Base-by-base conservation (phyloP, 2,113 vertebrate species). In the Nanorana parkeri region DNA sequence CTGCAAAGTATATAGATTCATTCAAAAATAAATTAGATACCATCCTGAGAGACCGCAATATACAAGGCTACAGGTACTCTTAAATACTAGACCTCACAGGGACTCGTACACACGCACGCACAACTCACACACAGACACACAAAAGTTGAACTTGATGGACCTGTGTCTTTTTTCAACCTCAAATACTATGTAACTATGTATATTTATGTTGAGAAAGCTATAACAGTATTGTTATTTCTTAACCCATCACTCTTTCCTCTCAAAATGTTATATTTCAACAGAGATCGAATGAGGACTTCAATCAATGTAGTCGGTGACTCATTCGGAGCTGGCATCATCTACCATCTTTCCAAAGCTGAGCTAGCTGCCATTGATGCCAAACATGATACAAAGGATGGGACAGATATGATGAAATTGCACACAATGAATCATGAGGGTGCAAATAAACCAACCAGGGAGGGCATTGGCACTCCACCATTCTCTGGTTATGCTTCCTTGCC, bases 351-450 rank as follows among this genome's bases (percentile, higher is more conserved):
- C 0, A 87, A 80, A 81, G 88, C 68, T 0, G 94, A 95, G 84
- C 90, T 95, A 4, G 87, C 89, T 0, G 87, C 90, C 47, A 84
- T 95, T 0, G 94, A 96, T 5, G 89, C 89, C 0, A 94, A 96
- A 13, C 95, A 97, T 77, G 88, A 86, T 60, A 93, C 90, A 58
- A 94, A 94, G 0, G 97, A 99, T 86, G 97, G 97, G 88, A 96
- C 97, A 5, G 97, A 98, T 92, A 96, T 98, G 96, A 96, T 94
- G 86, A 98, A 99, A 93, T 96, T 95, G 86, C 96, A 98, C 87
- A 93, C 96, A 92, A 98, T 98, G 94, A 98, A 97, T 91, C 97
- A 99, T 77, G 96, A 96, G 78, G 96, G 52, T 24, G 10, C 68
- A 23, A 75, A 75, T 19, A 75, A 60, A 24, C 63, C 72, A 5